A percentile compares a stretch with the other conserved stretches of the same genome.
Evolutionary conservation across 2,888 invertebrate species (phyloP).

Genomic region (Xestia sexstrigata): DNA sequence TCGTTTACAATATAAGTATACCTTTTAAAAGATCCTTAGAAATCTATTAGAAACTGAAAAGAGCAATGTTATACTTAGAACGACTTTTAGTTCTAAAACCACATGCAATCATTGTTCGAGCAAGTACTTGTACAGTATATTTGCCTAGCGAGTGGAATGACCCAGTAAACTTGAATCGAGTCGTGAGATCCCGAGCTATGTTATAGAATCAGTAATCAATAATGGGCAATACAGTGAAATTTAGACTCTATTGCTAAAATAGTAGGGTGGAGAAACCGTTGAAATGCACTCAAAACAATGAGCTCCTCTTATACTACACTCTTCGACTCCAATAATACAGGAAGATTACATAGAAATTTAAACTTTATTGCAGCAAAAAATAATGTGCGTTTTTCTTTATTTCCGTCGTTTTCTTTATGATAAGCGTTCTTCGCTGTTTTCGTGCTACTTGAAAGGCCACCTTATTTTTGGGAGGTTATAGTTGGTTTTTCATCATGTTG

Average conservation of each 20-base stretch:
- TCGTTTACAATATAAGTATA: background rate
- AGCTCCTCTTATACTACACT: slow-evolving; percentile 56
- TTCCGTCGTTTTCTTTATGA: slow-evolving; percentile 54
- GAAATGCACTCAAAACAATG: slow-evolving; percentile 57
- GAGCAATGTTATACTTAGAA: slow-evolving; percentile 19
- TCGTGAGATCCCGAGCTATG: slow-evolving; percentile 55
- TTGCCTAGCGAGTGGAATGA: slow-evolving; percentile 68
- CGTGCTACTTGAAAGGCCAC: background rate
- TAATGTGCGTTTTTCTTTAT: slow-evolving; percentile 67
- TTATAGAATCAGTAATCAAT: slow-evolving; percentile 67
- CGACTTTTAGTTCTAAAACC: slow-evolving; percentile 20
- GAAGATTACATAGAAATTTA: slow-evolving; percentile 63
- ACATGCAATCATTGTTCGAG: slow-evolving; percentile 33
- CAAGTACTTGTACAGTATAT: slow-evolving; percentile 46
- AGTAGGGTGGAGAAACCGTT: slow-evolving; percentile 25
- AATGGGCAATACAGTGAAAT: slow-evolving; percentile 25
- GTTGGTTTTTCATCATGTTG: slow-evolving; percentile 25
- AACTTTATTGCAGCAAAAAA: slow-evolving; percentile 67
- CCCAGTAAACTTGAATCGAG: slow-evolving; percentile 72
- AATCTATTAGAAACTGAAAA: background rate
- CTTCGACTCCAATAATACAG: slow-evolving; percentile 55
- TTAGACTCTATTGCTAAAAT: fast-evolving
- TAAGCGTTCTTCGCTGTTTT: slow-evolving; percentile 21
- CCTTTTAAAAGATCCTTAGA: background rate
- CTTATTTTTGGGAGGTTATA: fast-evolving